Conservation (phyloP, 2,797 vertebrate genomes). For the Onychomys arenicola region DNA sequence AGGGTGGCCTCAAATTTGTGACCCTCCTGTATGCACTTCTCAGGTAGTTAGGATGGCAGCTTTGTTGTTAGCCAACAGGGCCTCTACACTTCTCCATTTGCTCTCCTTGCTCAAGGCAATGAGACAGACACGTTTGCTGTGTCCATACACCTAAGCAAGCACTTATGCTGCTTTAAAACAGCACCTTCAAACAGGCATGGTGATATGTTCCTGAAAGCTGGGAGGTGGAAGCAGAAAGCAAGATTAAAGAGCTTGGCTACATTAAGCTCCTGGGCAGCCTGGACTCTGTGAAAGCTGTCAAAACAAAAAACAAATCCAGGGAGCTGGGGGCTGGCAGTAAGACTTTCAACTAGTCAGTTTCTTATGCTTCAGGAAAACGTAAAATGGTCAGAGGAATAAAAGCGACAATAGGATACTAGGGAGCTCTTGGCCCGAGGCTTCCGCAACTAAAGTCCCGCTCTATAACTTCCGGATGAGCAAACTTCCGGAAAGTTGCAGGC, state of each 20-base stretch:
- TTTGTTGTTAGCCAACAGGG: background rate
- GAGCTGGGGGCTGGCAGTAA: background rate
- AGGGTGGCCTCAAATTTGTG: no score
- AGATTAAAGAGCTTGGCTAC: background rate
- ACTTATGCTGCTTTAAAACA: background rate
- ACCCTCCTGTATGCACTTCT: no score
- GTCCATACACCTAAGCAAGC: background rate
- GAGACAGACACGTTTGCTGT: background rate
- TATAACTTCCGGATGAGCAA: background rate
- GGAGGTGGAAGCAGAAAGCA: background rate
- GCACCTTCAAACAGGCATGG: background rate
- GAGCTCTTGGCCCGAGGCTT: background rate
- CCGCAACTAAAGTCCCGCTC: background rate
- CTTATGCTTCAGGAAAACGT: background rate
- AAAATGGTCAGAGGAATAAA: background rate
- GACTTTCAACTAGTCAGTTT: background rate
- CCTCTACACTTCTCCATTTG: background rate
- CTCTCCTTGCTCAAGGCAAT: background rate
- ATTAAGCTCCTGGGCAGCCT: background rate
- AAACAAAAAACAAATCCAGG: background rate
- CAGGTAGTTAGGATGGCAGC: no score
- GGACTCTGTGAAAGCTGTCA: background rate
- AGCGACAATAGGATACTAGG: background rate
- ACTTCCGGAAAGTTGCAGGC: background rate
- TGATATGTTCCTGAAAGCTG: background rate